These are phyloP conservation scores for Branchellion lobata DNA, from an alignment of 2,888 invertebrate genomes.

Conservation along the genomic window DNA sequence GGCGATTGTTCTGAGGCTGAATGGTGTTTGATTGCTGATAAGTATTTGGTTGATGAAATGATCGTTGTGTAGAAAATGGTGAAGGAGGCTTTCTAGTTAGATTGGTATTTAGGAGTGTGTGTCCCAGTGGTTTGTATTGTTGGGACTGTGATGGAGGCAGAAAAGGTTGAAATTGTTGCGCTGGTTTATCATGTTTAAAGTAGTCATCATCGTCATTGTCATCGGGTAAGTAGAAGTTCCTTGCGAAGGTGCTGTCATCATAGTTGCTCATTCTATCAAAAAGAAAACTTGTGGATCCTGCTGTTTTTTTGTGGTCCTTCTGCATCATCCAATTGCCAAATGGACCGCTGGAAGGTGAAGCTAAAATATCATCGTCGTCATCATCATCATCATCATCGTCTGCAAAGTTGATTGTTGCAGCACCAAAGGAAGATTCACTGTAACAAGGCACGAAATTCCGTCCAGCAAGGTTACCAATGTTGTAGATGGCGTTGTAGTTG, in stretches of 20 bases:
- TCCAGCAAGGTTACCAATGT: too few species aligned
- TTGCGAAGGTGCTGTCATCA: too few species aligned
- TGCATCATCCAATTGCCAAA: not conserved
- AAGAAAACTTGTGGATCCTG: not conserved
- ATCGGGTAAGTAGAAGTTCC: too few species aligned
- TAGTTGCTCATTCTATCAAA: not conserved
- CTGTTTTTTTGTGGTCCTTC: not conserved
- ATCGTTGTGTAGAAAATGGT: too few species aligned
- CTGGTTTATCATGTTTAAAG: not conserved
- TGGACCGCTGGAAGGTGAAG: not conserved
- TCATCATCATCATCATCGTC: constrained; percentile 6
- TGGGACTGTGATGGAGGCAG: not conserved
- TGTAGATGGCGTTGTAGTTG: too few species aligned
- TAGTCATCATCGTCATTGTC: not conserved
- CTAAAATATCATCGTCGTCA: not conserved
- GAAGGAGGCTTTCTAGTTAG: too few species aligned
- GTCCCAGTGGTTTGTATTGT: not conserved
- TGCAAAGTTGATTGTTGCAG: not conserved
- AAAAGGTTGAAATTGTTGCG: not conserved
- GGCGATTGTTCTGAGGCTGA: too few species aligned
- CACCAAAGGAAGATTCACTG: not conserved
- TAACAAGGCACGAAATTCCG: not conserved
- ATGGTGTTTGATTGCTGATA: too few species aligned
- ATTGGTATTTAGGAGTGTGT: too few species aligned
- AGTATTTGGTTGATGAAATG: too few species aligned